Conservation (phyloP, 2,888 invertebrate genomes). For the Zygogramma bicolorata region DNA sequence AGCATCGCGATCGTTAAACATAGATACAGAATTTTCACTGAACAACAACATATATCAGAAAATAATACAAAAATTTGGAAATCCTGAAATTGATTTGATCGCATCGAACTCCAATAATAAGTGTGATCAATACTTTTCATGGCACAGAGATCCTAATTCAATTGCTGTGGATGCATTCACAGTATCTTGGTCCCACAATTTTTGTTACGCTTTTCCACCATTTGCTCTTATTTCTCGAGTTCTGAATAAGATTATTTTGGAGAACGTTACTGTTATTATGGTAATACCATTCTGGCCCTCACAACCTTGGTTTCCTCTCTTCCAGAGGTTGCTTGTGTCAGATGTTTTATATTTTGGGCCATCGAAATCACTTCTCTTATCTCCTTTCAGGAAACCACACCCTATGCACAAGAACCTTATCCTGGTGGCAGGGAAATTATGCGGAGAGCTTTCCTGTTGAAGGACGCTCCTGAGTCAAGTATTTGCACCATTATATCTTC, state of each 20-base stretch:
- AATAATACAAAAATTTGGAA: not conserved
- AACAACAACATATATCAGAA: not conserved
- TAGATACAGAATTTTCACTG: not conserved
- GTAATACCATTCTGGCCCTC: not conserved
- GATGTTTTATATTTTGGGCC: not conserved
- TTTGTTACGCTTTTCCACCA: not conserved
- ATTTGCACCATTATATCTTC: not conserved
- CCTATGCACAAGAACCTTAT: not conserved
- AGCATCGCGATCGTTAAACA: not conserved
- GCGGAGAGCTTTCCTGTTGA: not conserved
- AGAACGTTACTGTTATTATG: not conserved
- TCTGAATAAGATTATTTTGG: not conserved
- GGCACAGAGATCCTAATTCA: too few relatives aligned
- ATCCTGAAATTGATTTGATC: too few relatives aligned
- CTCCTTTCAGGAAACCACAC: not conserved
- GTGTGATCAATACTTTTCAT: not conserved
- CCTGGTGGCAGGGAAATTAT: slow-evolving; percentile 4
- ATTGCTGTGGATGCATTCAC: too few relatives aligned
- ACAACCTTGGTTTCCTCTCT: not conserved
- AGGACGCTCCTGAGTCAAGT: too few relatives aligned
- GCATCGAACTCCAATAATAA: not conserved
- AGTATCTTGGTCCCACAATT: too few relatives aligned
- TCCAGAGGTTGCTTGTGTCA: too few relatives aligned
- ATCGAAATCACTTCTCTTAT: not conserved
- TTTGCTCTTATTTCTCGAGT: not conserved